Evolutionary conservation across 2,113 vertebrate genomes (phyloP), one percentile per base, ranked within the genome.

Genomic region (Nothocercus julius): DNA sequence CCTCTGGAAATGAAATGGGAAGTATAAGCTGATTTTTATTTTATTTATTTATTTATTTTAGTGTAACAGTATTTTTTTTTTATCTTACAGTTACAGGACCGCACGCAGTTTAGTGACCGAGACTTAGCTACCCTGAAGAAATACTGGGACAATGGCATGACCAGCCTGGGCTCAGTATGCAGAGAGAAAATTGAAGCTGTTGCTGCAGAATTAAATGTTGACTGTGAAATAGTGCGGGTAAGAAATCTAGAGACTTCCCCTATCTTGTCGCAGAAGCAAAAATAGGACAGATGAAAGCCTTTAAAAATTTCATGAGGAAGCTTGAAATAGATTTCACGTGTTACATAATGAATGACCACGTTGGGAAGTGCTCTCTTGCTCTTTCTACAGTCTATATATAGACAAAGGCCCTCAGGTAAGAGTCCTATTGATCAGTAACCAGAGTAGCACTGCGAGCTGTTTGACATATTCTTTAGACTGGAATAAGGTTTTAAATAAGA

Each of bases 171-270:
- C 87, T 99, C 99, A 49, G 98, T 99, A 88, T 99, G 99, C 98
- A 98, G 98, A 97, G 99, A 99, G 97, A 99, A 99, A 98, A 99
- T 99, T 95, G 98, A 98, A 79, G 99, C 99, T 54, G 99, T 99
- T 83, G 98, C 99, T 78, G 98, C 98, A 89, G 98, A 99, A 82
- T 98, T 99, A 97, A 99, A 97, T 79, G 99, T 99, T 94, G 99
- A 99, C 98, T 98, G 98, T 98, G 99, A 99, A 98, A 99, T 99
- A 98, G 98, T 99, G 95, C 99, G 99, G 99, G 99, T 99, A 98
- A 98, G 98, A 95, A 85, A 95, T 85, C 90, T 79, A 79, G 56
- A 95, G 89, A 92, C 89, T 95, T 96, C 93, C 95, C 95, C 64
- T 96, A 67, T 62, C 62, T 88, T 66, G 38, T 96, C 1, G 7